These are phyloP conservation scores for Lampropteryx suffumata DNA, from an alignment of 2,888 invertebrate species.

Conservation along the genomic window DNA sequence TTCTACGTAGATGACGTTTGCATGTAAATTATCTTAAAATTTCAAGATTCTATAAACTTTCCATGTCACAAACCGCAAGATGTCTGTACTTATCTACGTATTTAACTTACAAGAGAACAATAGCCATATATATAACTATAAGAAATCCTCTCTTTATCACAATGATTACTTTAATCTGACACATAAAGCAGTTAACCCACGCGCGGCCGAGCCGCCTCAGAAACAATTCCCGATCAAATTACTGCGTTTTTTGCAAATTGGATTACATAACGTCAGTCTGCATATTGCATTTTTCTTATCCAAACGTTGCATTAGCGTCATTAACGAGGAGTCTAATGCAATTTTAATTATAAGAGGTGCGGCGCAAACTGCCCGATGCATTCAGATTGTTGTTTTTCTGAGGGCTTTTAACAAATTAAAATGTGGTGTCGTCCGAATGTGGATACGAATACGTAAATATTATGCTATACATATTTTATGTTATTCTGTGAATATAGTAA, in stretches of 20 bases:
- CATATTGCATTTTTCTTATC: slow-evolving; percentile 59
- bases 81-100: too few relatives aligned
- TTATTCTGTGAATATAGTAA: too few relatives aligned
- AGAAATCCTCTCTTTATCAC: too few relatives aligned
- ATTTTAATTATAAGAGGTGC: slow-evolving; percentile 81
- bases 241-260: slow-evolving; percentile 56
- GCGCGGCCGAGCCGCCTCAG: slow-evolving; percentile 1
- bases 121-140: too few relatives aligned
- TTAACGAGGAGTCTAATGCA: slow-evolving; percentile 75
- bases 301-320: slow-evolving; percentile 69
- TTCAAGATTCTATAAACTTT: too few relatives aligned
- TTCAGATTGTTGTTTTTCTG: slow-evolving; percentile 77
- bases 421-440: slow-evolving; percentile 43
- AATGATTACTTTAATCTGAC: background rate
- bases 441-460: slow-evolving; percentile 10
- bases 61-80: too few relatives aligned
- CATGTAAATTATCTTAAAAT: too few relatives aligned
- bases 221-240: slow-evolving; percentile 37
- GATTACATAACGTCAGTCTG: slow-evolving; percentile 54
- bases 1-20: too few relatives aligned
- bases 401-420: slow-evolving; percentile 79
- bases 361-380: slow-evolving; percentile 70
- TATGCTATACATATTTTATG: too few relatives aligned
- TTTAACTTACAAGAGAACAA: too few relatives aligned
- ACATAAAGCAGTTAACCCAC: background rate